Evolutionary conservation across 2,888 invertebrate species (phyloP).

Genomic region (Caenorhabditis auriculariae): DNA sequence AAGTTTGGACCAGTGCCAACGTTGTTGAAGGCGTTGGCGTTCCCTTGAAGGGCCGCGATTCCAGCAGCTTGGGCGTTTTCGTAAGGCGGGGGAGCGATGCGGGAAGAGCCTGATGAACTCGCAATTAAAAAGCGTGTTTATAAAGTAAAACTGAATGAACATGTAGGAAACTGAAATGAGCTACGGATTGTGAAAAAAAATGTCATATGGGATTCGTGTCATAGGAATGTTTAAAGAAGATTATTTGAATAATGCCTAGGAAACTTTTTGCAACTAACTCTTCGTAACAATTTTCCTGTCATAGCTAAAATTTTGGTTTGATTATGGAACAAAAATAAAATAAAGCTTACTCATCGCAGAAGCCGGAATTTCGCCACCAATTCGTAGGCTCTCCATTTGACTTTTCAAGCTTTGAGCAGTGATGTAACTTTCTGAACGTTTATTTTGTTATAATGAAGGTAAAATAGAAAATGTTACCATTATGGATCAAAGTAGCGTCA

Average conservation of each 20-base stretch:
- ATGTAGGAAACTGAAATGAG: no score
- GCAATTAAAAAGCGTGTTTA: no score
- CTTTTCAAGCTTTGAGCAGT: conserved; percentile 42
- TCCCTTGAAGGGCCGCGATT: not conserved
- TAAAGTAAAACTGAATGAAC: no score
- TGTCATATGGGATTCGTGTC: no score
- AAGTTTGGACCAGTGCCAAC: conserved; percentile 31
- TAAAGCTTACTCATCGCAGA: conserved; percentile 16
- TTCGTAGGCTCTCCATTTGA: conserved; percentile 46
- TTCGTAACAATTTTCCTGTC: not conserved
- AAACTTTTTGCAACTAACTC: no score
- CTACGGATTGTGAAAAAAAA: no score
- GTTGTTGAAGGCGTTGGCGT: conserved; percentile 2
- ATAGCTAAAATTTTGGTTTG: not conserved
- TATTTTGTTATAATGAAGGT: no score
- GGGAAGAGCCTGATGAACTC: no score
- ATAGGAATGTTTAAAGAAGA: no score
- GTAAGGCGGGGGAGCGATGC: conserved; percentile 8
- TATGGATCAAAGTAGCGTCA: conserved; percentile 27
- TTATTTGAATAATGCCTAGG: no score
- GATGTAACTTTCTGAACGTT: conserved; percentile 25
- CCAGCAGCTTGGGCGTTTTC: conserved; percentile 4
- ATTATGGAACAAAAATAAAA: not conserved
- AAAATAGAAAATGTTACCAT: no score
- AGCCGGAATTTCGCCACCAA: conserved; percentile 44